phyloP scores from a whole-genome alignment of 2,797 vertebrate species.

The Protonibea diacanthus region DNA sequence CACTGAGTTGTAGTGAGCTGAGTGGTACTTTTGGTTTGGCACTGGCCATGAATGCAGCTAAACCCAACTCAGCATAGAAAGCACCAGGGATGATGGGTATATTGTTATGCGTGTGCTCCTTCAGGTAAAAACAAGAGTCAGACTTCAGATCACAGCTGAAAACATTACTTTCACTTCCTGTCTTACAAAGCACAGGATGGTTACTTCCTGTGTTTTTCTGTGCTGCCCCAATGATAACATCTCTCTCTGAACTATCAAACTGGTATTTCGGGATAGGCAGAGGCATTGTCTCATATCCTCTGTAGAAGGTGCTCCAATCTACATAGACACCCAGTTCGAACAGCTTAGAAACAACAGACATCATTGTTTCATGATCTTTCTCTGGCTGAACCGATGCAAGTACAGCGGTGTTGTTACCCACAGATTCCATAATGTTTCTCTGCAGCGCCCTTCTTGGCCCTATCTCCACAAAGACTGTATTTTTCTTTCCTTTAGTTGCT shows the following conservation, averaged over 20 bases:
- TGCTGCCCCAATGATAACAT: constrained; percentile 69
- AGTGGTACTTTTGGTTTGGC: constrained; percentile 85
- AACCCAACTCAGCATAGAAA: constrained; percentile 88
- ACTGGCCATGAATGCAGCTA: constrained; percentile 82
- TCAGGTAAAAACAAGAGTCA: constrained; percentile 78
- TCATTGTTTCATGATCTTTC: constrained; percentile 84
- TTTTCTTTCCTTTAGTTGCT: constrained; percentile 78
- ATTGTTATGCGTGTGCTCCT: constrained; percentile 87
- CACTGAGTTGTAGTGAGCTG: constrained; percentile 81
- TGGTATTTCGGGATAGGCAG: constrained; percentile 86
- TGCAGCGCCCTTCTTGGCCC: constrained; percentile 86
- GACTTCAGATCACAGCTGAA: constrained; percentile 84
- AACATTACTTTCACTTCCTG: constrained; percentile 71
- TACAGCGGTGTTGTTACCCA: constrained; percentile 82
- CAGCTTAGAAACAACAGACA: constrained; percentile 80
- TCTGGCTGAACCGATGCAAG: constrained; percentile 84
- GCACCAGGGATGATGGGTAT: constrained; percentile 88
- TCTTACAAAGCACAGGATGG: constrained; percentile 81
- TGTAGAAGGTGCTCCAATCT: constrained; percentile 85
- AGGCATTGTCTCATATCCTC: constrained; percentile 81
- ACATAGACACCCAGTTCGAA: constrained; percentile 88
- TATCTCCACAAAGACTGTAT: constrained; percentile 88
- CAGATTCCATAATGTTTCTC: constrained; percentile 87
- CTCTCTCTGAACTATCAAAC: constrained; percentile 85
- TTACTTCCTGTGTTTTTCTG: constrained; percentile 71